Base-by-base conservation (phyloP, 2,113 vertebrate genomes). In the Orthochromis malagaraziensis region DNA sequence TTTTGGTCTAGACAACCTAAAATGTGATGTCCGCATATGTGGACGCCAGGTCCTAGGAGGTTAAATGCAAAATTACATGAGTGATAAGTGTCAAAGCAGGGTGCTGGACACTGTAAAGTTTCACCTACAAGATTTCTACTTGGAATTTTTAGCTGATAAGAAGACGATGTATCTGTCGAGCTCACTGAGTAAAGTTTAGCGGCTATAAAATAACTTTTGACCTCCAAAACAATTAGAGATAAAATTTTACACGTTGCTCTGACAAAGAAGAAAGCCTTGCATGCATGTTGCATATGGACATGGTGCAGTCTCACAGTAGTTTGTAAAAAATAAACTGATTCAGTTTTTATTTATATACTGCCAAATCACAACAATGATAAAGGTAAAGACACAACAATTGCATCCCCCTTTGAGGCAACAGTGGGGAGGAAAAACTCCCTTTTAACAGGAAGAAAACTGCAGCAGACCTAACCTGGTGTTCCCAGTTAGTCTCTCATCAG, bases 91-190 rank as follows among this genome's bases (percentile, higher is more conserved):
- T 26, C 68, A 10, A 42, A 16, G 35, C 35, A 24, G 63, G 0
- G 2, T 5, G 33, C 11, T 60, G 26, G 26, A 33, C 58, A 19
- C 58, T 63, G 58, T 35, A 35, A 38, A 38, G 0, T 7, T 38
- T 65, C 33, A 38, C 60, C 33, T 38, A 13, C 58, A n/a, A 5
- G 11, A 21, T 21, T 40, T 38, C 19, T 68, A 21, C 35, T 21
- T 68, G 6, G 1, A n/a, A 33, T 11, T 38, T 65, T 35, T 38
- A 65, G 60, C 31, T 21, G 6, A 68, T 21, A 7, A 21, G 63
- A 68, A 33, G 19, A 21, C 1, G 0, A 0, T 38, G 10, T 19
- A 0, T 68, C 33, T 21, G 1, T 38, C 0, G 29, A 11, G 19
- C 54, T 14, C 4, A 26, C 10, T 7, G 21, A 57, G 6, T 55